Evolutionary conservation across 2,888 invertebrate genomes (phyloP), one percentile per base, ranked within the genome.

Genomic region (Rhagonycha lutea): DNA sequence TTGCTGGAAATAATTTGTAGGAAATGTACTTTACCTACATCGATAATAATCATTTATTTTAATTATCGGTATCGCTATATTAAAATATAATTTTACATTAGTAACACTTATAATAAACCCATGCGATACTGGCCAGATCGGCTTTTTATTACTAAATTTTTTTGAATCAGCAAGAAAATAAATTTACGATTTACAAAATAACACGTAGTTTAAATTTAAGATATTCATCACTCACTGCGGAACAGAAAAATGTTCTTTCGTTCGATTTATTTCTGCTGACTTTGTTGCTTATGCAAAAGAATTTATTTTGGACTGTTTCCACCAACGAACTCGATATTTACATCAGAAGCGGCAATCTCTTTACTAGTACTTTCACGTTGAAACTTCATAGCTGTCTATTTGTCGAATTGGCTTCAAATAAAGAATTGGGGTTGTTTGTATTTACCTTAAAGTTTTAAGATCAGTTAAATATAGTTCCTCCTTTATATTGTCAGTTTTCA

Each of bases 221-320:
- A 26, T 26, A 26, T 65, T 65, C 63, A 47, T 47, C 47, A 65
- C 24, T 65, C 63, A 65, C 24, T 65, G 18, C 23, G 63, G 47
- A 65, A 65, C 23, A 65, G 63, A 65, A 65, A 65, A 65, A 24
- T 70, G 80, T 81, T 79, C 79, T 80, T 80, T 80, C 79, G 77
- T 82, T 82, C 81, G 80, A 81, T 81, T 81, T 80, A 81, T 81
- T 81, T 78, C 70, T 77, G 82, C 82, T 82, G 82, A 82, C 79
- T 71, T 70, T 60, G 80, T 80, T 73, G 76, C 68, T 72, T 72
- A 72, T 72, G 75, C 67, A 76, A 73, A 74, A 75, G 75, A 75
- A 78, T 78, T 78, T 78, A 73, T 75, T 75, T 78, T 70, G 74
- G 75, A 65, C 47, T 69, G 70, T 70, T 75, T 75, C 72, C 70